Base-by-base conservation (phyloP, 2,113 vertebrate genomes). In the Cololabis saira region DNA sequence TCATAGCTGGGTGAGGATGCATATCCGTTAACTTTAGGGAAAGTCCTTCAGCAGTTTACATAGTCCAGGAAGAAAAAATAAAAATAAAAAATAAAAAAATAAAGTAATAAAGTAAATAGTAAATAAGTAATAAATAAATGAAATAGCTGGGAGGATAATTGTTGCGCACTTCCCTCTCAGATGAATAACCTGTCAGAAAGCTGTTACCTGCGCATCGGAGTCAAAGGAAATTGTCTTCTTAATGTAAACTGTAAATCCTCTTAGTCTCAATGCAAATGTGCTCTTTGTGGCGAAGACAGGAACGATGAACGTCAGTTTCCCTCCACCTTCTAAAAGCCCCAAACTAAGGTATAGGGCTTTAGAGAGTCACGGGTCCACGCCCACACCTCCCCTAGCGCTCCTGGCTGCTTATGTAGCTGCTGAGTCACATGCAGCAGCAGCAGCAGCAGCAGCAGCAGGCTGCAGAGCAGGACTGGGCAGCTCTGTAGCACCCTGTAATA, bases 1-100 rank as follows among this genome's bases (percentile, higher is more conserved):
- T 19, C 63, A 85, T 81, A 58, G 54, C 62, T 45, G 21, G 61
- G 21, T 6, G 42, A 67, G 40, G 55, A 79, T 52, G 50, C 27
- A 64, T 61, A 74, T 80, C 84, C 85, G 81, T 37, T 12, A 57
- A 75, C 41, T 62, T 67, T n/a, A 13, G 18, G n/a, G 30, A 21
- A 67, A 24, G 67, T 87, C 79, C 73, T n/a, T 7, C 41, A 43
- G 50, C 47, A 53, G 70, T 33, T 77, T 76, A 55, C n/a, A 24
- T 10, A 33, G 49, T 84, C 61, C 76, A 45, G 33, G 16, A 1
- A 21, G 22, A 22, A 55, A 47, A 37, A 1, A 21, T 21, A 22
- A 55, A 47, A 37, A 37, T 37, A 37, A 37, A 37, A 37, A 37
- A 7, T 9, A 37, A 37, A 37, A 37, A 37, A 37, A 37, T 9